Evolutionary conservation across 2,888 invertebrate genomes (phyloP).

Genomic region (Carabus problematicus): DNA sequence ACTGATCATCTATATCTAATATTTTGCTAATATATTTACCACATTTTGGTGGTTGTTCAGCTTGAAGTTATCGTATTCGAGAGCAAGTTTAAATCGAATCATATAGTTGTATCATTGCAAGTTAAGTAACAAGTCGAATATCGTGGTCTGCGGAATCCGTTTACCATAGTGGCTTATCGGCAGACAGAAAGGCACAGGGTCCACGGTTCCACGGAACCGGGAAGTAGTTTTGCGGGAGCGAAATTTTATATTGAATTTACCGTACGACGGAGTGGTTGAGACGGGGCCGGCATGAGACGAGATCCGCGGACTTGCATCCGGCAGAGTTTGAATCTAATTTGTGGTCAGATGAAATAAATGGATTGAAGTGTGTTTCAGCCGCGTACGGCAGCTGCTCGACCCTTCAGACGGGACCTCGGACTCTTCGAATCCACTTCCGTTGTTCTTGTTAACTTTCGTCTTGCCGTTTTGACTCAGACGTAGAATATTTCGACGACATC

Average conservation of each 20-base stretch:
- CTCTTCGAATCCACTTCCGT: conserved; percentile 22
- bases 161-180: neutral
- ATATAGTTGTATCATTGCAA: neutral
- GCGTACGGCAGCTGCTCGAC: neutral
- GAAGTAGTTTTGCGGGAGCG: conserved; percentile 18
- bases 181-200: neutral
- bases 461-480: no score
- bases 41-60: neutral
- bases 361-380: conserved; percentile 20
- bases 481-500: no score
- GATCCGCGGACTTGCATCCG: conserved; percentile 28
- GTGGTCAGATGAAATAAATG: conserved; percentile 38
- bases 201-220: neutral
- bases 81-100: no score
- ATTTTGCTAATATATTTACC: no score
- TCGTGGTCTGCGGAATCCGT: neutral
- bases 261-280: conserved; percentile 14
- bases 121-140: neutral
- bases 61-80: neutral
- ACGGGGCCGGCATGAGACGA: conserved; percentile 11
- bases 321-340: conserved; percentile 39
- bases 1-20: no score
- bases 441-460: neutral
- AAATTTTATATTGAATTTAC: conserved; percentile 37
- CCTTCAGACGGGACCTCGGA: conserved; percentile 20